These are phyloP conservation scores for Troilus luridus DNA, from an alignment of 2,888 invertebrate genomes.

Conservation along the genomic window DNA sequence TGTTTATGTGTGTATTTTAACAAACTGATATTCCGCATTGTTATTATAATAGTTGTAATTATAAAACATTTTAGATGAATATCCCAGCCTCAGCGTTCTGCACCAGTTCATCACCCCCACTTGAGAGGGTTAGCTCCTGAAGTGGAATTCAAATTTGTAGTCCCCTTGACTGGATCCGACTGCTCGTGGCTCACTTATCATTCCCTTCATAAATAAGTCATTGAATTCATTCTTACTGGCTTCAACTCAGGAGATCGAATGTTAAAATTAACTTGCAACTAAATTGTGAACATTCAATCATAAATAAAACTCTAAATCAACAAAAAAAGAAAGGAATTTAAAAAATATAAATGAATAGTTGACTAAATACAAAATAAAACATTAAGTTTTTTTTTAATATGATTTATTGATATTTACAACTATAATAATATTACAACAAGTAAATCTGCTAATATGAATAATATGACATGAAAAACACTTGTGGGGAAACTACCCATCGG, in stretches of 20 bases:
- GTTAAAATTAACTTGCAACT: not conserved
- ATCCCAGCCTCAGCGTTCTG: not conserved
- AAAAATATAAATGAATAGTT: too few relatives aligned
- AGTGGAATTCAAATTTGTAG: slow-evolving; percentile 12
- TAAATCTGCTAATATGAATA: too few relatives aligned
- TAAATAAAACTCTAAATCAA: too few relatives aligned
- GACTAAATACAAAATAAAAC: too few relatives aligned
- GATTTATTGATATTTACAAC: too few relatives aligned
- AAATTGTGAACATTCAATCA: too few relatives aligned
- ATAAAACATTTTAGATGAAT: not conserved
- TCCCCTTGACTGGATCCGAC: slow-evolving; percentile 1
- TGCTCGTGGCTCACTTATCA: not conserved
- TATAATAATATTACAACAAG: too few relatives aligned
- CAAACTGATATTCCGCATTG: not conserved
- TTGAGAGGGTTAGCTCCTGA: not conserved
- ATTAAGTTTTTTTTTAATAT: too few relatives aligned
- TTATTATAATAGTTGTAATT: not conserved
- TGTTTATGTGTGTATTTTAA: not conserved
- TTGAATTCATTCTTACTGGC: not conserved
- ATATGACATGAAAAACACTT: too few relatives aligned
- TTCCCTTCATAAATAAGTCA: slow-evolving; percentile 47
- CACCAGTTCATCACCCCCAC: not conserved
- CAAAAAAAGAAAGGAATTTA: too few relatives aligned
- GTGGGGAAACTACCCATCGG: too few relatives aligned
- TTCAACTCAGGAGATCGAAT: not conserved